A percentile compares a stretch with the other conserved stretches of the same genome.
Evolutionary conservation across 2,797 vertebrate species (phyloP).

Genomic region (Pterois miles): DNA sequence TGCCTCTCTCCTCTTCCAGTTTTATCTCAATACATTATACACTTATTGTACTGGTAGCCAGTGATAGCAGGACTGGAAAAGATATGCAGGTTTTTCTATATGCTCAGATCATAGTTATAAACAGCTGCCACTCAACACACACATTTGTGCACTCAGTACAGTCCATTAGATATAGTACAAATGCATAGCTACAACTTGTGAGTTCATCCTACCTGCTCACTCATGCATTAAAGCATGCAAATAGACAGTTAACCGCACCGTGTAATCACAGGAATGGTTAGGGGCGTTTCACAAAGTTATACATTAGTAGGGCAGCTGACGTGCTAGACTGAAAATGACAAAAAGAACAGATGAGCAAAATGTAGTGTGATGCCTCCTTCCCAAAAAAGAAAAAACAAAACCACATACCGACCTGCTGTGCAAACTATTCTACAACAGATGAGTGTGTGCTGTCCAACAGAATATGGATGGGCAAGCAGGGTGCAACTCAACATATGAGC

Average conservation of each 20-base stretch:
- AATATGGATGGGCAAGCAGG: slow-evolving; percentile 16
- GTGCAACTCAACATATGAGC: slow-evolving; percentile 14
- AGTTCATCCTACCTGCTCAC: slow-evolving; percentile 16
- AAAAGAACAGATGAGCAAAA: slow-evolving; percentile 1
- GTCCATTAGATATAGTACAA: slow-evolving; percentile 16
- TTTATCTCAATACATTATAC: neutral
- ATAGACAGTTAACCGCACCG: slow-evolving; percentile 1
- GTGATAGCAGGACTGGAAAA: neutral
- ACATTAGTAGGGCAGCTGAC: neutral
- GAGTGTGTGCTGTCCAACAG: neutral
- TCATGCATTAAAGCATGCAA: slow-evolving; percentile 31
- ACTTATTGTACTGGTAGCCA: neutral
- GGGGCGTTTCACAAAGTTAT: neutral
- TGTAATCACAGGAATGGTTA: slow-evolving; percentile 7
- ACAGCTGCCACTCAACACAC: slow-evolving; percentile 16
- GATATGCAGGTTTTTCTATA: slow-evolving; percentile 4
- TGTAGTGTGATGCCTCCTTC: neutral
- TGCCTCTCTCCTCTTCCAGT: neutral
- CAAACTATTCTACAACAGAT: slow-evolving; percentile 1
- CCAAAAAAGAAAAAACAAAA: neutral
- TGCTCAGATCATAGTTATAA: slow-evolving; percentile 1
- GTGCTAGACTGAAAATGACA: neutral
- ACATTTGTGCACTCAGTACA: slow-evolving; percentile 5
- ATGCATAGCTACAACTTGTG: slow-evolving; percentile 8
- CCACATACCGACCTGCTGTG: neutral